Evolutionary conservation across 2,113 vertebrate genomes (phyloP), one percentile per base, ranked within the genome.

Genomic region (Passerina amoena): DNA sequence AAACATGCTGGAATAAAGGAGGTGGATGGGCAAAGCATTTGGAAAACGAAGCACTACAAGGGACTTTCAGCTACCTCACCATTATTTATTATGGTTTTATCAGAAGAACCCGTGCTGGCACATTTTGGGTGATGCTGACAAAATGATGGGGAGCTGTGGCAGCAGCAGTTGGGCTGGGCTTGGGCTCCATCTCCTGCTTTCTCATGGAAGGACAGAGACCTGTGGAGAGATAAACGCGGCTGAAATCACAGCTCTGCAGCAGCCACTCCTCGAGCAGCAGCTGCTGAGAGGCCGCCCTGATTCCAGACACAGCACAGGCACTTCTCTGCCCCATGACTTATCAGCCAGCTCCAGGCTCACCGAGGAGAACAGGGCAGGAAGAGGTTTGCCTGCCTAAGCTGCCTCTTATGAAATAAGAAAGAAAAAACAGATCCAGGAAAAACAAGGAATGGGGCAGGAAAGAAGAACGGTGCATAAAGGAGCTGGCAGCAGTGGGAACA

Each of bases 181-280:
- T 75, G 90, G 88, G 85, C 92, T 94, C 88, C 91, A 94, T 63
- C 88, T 92, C 91, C 96, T 82, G 88, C 88, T 90, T 53, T 14
- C 21, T 75, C 22, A 28, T 0, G 45, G 90, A 89, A 94, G 84
- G 96, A 86, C 85, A 90, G 72, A 89, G 60, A 25, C 38, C 56
- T 33, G 35, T 13, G 54, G 48, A 4, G 50, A 78, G 82, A 57
- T 3, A 48, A 82, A 59, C 0, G 2, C 17, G 3, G 79, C 86
- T 75, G 54, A 50, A 59, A 40, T 37, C 4, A 2, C 71, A 47
- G 71, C 57, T 47, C 65, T 51, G 56, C 28, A 0, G 4, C 81
- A 66, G 77, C 5, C 0, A 7, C 68, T 72, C 38, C 70, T 59
- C 6, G 0, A 13, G 76, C 76, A 71, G 87, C 75, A 5, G 45